These are phyloP conservation scores for Tolmerus cingulatus DNA, from an alignment of 2,888 invertebrate genomes.

Conservation along the genomic window DNA sequence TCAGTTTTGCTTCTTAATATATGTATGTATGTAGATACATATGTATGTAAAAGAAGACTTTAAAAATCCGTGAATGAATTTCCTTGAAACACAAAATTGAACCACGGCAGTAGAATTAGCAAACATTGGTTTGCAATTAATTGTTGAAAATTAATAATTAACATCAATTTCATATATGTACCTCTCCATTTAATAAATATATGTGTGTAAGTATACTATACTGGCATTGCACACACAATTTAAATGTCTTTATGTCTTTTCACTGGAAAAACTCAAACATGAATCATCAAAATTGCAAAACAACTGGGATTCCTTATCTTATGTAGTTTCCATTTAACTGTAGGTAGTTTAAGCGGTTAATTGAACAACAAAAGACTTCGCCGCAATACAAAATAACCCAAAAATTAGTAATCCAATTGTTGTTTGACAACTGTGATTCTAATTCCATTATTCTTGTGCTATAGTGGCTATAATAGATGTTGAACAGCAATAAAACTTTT, in stretches of 20 bases:
- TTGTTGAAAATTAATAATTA: too few relatives aligned
- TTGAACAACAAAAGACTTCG: neutral
- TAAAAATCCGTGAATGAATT: too few relatives aligned
- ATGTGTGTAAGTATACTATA: too few relatives aligned
- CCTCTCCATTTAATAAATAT: too few relatives aligned
- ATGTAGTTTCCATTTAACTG: neutral
- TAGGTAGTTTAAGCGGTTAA: neutral
- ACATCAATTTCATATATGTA: too few relatives aligned
- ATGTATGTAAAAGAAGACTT: too few relatives aligned
- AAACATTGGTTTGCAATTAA: too few relatives aligned
- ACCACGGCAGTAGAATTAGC: too few relatives aligned
- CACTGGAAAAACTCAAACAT: neutral
- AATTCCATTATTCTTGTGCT: neutral
- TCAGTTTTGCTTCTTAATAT: too few relatives aligned
- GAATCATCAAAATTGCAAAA: neutral
- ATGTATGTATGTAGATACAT: too few relatives aligned
- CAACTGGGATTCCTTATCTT: neutral
- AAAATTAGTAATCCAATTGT: neutral
- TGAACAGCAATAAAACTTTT: neutral
- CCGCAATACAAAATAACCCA: neutral
- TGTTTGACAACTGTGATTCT: neutral
- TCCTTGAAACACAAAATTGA: too few relatives aligned
- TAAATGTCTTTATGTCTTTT: too few relatives aligned
- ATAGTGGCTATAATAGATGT: neutral
- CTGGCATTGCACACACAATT: neutral